phyloP scores from a whole-genome alignment of 1,140 invertebrate species.

The Zaprionus ornatus region DNA sequence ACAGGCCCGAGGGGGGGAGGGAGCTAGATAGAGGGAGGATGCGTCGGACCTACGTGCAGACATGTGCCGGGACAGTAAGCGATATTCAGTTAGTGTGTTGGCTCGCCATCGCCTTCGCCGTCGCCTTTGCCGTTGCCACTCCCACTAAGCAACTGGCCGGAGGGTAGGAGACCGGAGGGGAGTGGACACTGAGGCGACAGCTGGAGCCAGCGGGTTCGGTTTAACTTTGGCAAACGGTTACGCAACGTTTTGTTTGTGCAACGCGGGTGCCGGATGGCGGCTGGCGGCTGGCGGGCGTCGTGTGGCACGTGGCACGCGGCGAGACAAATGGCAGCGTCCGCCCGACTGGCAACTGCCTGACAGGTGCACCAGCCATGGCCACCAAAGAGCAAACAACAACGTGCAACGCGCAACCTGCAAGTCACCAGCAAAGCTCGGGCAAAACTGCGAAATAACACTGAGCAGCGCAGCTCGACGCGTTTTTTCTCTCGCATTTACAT shows the following conservation, averaged over 20 bases:
- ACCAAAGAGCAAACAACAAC: conserved; percentile 12
- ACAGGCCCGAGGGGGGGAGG: not conserved
- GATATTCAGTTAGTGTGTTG: conserved; percentile 65
- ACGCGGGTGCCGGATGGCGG: not conserved
- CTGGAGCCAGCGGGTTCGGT: conserved; percentile 22
- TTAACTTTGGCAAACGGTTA: conserved; percentile 74
- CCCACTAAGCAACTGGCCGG: too few species aligned
- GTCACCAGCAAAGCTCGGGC: conserved; percentile 52
- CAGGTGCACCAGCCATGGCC: conserved; percentile 42
- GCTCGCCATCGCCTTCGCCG: not conserved
- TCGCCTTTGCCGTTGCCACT: too few species aligned
- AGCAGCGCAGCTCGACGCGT: conserved; percentile 30
- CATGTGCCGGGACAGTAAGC: conserved; percentile 67
- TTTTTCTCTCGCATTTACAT: conserved; percentile 57
- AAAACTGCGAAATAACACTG: conserved; percentile 71
- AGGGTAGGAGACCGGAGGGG: too few species aligned
- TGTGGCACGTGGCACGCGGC: conserved; percentile 29
- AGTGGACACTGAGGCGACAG: not conserved
- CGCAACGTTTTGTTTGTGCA: conserved; percentile 71
- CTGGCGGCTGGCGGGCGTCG: not conserved
- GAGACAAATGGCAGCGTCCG: conserved; percentile 46
- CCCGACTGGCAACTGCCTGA: conserved; percentile 61
- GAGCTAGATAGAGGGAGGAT: conserved; percentile 11
- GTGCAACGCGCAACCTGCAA: conserved; percentile 4
- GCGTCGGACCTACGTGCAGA: conserved; percentile 59